A percentile compares a stretch with the other conserved stretches of the same genome.
Evolutionary conservation across 1,140 invertebrate genomes (phyloP).

Genomic region (Sweltsa coloradensis): DNA sequence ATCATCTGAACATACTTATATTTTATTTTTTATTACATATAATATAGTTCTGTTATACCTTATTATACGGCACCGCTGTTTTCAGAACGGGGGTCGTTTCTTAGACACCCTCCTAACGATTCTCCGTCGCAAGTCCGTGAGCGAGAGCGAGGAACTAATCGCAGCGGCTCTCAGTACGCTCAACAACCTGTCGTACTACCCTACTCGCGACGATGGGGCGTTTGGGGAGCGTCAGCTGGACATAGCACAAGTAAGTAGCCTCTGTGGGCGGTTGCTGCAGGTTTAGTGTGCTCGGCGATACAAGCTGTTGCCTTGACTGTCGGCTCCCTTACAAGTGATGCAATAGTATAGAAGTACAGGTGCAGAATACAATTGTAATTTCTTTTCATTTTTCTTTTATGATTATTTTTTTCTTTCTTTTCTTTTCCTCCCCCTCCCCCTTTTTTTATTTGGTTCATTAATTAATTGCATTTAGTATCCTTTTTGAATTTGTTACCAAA

Average conservation of each 20-base stretch:
- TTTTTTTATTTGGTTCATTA: too few species aligned
- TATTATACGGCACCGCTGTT: neutral
- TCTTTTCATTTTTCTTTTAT: too few species aligned
- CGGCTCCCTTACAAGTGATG: too few species aligned
- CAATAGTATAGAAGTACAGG: too few species aligned
- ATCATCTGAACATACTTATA: neutral
- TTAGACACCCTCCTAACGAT: slow-evolving; percentile 38
- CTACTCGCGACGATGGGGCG: slow-evolving; percentile 23
- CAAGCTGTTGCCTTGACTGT: too few species aligned
- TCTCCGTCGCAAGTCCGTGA: slow-evolving; percentile 35
- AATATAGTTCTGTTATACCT: neutral
- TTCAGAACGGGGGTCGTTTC: slow-evolving; percentile 26
- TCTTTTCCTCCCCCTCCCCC: too few species aligned
- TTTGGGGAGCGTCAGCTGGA: slow-evolving; percentile 23
- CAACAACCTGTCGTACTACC: slow-evolving; percentile 55
- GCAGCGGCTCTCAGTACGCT: slow-evolving; percentile 47
- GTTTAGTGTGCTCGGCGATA: too few species aligned
- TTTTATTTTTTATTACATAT: slow-evolving; percentile 1
- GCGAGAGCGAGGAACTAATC: slow-evolving; percentile 48
- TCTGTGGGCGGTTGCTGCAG: too few species aligned
- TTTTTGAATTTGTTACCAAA: too few species aligned
- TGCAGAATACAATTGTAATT: too few species aligned
- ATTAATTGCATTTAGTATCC: too few species aligned
- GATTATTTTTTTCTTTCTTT: too few species aligned
- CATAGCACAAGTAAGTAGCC: slow-evolving; percentile 29